phyloP scores from a whole-genome alignment of 2,888 invertebrate genomes.

The Aleiodes leptofemur region DNA sequence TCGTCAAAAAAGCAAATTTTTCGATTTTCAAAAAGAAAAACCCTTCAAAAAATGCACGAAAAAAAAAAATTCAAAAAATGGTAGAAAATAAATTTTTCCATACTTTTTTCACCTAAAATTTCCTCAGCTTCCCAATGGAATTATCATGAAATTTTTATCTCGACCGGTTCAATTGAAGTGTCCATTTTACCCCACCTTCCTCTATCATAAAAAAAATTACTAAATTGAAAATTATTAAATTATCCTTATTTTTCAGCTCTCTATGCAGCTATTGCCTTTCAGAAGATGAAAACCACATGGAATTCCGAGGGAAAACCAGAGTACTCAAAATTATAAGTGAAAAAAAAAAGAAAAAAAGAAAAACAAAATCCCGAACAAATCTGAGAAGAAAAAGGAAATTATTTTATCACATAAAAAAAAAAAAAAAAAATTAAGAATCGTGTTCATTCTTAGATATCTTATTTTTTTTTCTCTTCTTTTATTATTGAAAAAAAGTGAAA shows the following conservation, averaged over 20 bases:
- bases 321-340: conserved; percentile 66
- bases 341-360: conserved; percentile 16
- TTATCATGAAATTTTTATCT: too few species aligned
- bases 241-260: conserved; percentile 78
- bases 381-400: conserved; percentile 20
- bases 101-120: too few species aligned
- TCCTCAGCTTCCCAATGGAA: too few species aligned
- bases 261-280: conserved; percentile 89
- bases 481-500: not conserved
- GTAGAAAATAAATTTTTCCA: too few species aligned
- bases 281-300: conserved; percentile 84
- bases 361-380: conserved; percentile 36
- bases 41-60: too few species aligned
- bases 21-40: not conserved
- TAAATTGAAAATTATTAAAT: too few species aligned
- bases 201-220: not conserved
- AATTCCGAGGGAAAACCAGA: conserved; percentile 81
- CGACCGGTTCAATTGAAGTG: not conserved
- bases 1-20: too few species aligned
- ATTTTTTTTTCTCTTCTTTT: not conserved
- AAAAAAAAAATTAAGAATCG: not conserved
- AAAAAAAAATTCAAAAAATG: too few species aligned
- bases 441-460: not conserved
- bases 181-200: not conserved
- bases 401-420: not conserved